Evolutionary conservation across 2,888 invertebrate species (phyloP), one percentile per base, ranked within the genome.

Genomic region (Lasioglossum pauxillum): DNA sequence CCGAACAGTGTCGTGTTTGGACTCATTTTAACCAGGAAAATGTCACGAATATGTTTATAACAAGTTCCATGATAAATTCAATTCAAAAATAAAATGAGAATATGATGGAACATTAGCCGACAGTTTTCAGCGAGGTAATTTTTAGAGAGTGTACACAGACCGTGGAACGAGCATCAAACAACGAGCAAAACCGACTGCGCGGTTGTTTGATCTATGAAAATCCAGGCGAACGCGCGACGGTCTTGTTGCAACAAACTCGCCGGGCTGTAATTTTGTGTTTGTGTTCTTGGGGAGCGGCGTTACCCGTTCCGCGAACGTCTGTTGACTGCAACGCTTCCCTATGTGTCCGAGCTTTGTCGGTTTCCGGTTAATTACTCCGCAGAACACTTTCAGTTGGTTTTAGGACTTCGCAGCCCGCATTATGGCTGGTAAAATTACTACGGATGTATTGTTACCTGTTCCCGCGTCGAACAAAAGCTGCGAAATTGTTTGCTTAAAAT

Each of bases 311-410:
- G 53, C 27, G 60, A 27, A 14, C 10, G 16, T 35, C 35, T 67
- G 35, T 67, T 67, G 67, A 8, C 67, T 35, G 35, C 19, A 35
- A 7, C 67, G 49, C 75, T 31, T 23, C 38, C 35, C 38, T 4
- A 8, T 12, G 38, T 41, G 5, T 23, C 69, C 23, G 23, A 12
- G 35, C n/a, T 69, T 69, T 38, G 38, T 41, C 35, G 38, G 69
- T 69, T 38, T 23, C 69, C 38, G 69, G 69, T 69, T 69, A 69
- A 69, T 69, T 69, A 69, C 44, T 31, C 27, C n/a, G 57, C 19
- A 41, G 27, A 75, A 75, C n/a, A 8, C 75, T 60, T 75, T 27
- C 57, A 7, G 38, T 41, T 16, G 35, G 75, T 38, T 49, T 57
- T 38, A 53, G 16, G n/a, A 35, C 7, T 35, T 41, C 38, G 5